Evolutionary conservation across 2,113 vertebrate genomes (phyloP).

Genomic region (Ariopsis seemanni): DNA sequence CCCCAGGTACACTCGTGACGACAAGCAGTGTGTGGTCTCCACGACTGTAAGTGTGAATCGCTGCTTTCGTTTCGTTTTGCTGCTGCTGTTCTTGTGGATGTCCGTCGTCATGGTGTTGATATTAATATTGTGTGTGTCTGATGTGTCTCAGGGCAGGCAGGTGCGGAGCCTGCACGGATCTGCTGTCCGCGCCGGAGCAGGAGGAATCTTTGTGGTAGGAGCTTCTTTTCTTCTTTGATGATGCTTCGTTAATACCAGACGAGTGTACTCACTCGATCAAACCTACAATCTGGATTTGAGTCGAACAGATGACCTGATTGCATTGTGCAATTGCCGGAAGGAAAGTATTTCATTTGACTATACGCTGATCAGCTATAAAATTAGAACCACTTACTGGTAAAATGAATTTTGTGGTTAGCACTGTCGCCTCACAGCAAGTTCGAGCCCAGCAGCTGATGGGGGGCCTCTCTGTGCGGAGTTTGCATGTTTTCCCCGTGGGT

Average conservation of each 20-base stretch:
- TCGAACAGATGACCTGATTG: background rate
- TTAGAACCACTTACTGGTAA: too few relatives aligned
- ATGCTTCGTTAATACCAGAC: background rate
- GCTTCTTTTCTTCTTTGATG: background rate
- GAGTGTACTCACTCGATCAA: too few relatives aligned
- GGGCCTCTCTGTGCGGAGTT: too few relatives aligned
- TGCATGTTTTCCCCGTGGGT: too few relatives aligned
- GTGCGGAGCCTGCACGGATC: slow-evolving; percentile 81
- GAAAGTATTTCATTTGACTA: background rate
- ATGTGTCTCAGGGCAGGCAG: slow-evolving; percentile 74
- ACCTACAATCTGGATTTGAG: background rate
- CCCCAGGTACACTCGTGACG: too few relatives aligned
- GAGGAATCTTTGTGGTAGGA: slow-evolving; percentile 92
- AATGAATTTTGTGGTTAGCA: too few relatives aligned
- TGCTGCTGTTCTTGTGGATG: background rate
- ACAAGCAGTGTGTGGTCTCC: background rate
- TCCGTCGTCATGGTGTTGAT: background rate
- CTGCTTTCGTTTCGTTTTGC: background rate
- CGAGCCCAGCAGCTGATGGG: rapidly evolving
- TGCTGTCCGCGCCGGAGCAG: slow-evolving; percentile 75
- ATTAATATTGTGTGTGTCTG: background rate
- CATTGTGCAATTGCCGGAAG: background rate
- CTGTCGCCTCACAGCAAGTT: too few relatives aligned
- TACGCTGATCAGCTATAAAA: background rate
- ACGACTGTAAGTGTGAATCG: background rate